Percentiles rank a stretch among this genome's conserved stretches.
Evolutionary conservation across 2,888 invertebrate genomes (phyloP).

Genomic region (Melangyna quadrimaculata): DNA sequence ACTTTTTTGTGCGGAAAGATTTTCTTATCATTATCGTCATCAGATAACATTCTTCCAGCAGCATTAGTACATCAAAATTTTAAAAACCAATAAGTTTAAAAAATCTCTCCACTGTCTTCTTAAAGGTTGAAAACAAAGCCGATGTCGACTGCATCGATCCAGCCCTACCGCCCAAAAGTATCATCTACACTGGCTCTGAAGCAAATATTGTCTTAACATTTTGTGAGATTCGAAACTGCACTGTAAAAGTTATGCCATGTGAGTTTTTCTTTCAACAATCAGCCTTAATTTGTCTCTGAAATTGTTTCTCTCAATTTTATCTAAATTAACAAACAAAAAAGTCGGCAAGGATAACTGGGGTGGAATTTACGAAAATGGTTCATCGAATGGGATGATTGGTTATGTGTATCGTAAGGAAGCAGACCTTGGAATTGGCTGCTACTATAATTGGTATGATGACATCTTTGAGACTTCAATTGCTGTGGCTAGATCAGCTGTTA

Average conservation of each 20-base stretch:
- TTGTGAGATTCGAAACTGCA: slow-evolving; percentile 77
- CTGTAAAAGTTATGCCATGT: slow-evolving; percentile 77
- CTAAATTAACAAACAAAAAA: slow-evolving; percentile 46
- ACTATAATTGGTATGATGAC: slow-evolving; percentile 79
- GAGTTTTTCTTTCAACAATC: slow-evolving; percentile 69
- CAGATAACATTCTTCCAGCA: no score
- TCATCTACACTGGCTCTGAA: slow-evolving; percentile 77
- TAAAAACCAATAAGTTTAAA: no score
- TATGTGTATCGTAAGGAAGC: slow-evolving; percentile 77
- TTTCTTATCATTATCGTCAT: no score
- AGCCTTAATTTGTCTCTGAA: background rate
- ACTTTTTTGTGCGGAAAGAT: no score
- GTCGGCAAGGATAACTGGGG: slow-evolving; percentile 80
- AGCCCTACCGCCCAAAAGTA: slow-evolving; percentile 72
- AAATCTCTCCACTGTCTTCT: background rate
- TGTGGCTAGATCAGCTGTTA: slow-evolving; percentile 78
- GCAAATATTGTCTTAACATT: slow-evolving; percentile 77
- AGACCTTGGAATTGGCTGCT: slow-evolving; percentile 79
- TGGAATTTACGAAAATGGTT: slow-evolving; percentile 77
- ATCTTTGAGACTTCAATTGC: slow-evolving; percentile 78
- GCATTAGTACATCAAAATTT: no score
- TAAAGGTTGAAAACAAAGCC: slow-evolving; percentile 76
- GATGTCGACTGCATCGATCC: slow-evolving; percentile 77
- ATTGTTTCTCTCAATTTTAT: background rate
- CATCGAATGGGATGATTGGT: slow-evolving; percentile 78